Conservation (phyloP, 2,113 vertebrate genomes). For the Isurus oxyrinchus region DNA sequence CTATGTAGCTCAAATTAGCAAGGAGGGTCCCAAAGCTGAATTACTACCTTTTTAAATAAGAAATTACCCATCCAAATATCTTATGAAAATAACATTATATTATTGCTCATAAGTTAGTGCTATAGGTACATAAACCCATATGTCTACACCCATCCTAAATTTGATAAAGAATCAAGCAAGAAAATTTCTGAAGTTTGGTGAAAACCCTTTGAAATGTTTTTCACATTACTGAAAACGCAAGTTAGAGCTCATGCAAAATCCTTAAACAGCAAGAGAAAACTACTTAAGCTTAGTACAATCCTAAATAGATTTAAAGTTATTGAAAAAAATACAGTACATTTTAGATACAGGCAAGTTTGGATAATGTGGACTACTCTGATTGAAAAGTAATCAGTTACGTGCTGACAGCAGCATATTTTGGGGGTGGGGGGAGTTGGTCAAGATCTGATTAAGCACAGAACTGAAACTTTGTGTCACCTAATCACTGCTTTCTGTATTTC, state of each 20-base stretch:
- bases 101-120: not conserved
- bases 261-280: not conserved
- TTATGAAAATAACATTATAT: not conserved
- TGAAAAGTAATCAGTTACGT: not conserved
- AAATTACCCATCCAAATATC: not conserved
- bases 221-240: not conserved
- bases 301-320: not conserved
- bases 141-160: not conserved
- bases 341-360: not conserved
- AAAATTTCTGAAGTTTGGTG: not conserved
- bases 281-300: not conserved
- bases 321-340: not conserved
- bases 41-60: not conserved
- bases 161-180: not conserved
- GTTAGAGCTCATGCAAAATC: not conserved
- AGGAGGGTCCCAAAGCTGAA: not conserved
- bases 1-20: not conserved
- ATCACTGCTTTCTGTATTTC: not conserved
- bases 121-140: not conserved
- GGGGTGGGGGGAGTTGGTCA: not conserved
- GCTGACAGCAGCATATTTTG: not conserved
- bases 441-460: not conserved
- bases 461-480: not conserved
- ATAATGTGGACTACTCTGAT: not conserved
- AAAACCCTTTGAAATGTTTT: not conserved